phyloP scores from a whole-genome alignment of 2,797 vertebrate genomes.

The Oreortyx pictus region DNA sequence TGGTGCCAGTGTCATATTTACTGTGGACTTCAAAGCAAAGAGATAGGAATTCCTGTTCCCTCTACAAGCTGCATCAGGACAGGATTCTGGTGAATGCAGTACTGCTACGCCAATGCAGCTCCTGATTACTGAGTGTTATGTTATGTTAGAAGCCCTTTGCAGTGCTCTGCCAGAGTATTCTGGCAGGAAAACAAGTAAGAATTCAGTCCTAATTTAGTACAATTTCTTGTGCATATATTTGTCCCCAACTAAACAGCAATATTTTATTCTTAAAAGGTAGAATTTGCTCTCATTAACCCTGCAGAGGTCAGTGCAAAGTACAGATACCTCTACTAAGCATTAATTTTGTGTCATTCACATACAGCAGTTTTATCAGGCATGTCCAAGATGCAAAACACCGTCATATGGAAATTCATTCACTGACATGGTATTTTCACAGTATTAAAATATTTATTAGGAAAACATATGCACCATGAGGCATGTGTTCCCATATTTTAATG shows the following conservation, averaged over 20 bases:
- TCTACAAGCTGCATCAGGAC: neutral
- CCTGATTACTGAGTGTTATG: neutral
- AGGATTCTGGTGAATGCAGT: fast-evolving
- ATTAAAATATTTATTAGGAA: constrained; percentile 20
- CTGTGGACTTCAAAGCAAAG: neutral
- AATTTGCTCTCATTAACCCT: constrained; percentile 29
- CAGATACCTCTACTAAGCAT: neutral
- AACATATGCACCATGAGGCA: neutral
- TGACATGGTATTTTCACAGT: neutral
- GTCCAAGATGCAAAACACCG: neutral
- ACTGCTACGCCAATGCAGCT: neutral
- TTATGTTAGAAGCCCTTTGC: neutral
- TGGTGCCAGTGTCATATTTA: neutral
- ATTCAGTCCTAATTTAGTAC: constrained; percentile 16
- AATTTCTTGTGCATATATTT: constrained; percentile 34
- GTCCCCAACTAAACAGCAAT: neutral
- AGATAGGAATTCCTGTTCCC: neutral
- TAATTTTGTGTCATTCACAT: neutral
- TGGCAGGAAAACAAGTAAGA: constrained; percentile 1
- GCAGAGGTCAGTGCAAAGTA: constrained; percentile 13
- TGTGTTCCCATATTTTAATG: constrained; percentile 53
- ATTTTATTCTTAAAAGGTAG: constrained; percentile 17
- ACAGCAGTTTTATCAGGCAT: neutral
- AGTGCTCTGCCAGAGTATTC: neutral
- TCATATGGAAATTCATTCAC: constrained; percentile 7